phyloP scores from a whole-genome alignment of 2,113 vertebrate genomes.

The Prochilodus magdalenae region DNA sequence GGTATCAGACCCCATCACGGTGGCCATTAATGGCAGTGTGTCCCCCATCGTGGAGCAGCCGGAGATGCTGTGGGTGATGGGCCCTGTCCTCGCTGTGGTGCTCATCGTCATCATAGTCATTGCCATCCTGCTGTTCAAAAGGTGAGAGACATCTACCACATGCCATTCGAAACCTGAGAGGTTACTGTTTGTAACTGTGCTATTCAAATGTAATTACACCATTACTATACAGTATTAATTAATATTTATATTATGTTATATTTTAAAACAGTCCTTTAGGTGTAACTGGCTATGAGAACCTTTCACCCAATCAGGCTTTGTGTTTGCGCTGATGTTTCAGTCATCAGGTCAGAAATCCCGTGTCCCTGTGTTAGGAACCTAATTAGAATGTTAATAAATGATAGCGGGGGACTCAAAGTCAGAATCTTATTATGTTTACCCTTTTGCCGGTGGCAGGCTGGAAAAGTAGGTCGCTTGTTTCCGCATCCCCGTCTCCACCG shows the following conservation, averaged over 20 bases:
- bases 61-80: slow-evolving; percentile 98
- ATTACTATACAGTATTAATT: too few species aligned
- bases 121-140: slow-evolving; percentile 96
- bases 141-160: slow-evolving; percentile 75
- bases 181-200: too few species aligned
- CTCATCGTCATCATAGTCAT: slow-evolving; percentile 98
- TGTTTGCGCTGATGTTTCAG: not conserved
- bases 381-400: slow-evolving; percentile 16
- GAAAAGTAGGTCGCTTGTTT: slow-evolving; percentile 38
- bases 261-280: too few species aligned
- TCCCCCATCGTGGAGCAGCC: slow-evolving; percentile 86
- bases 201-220: too few species aligned
- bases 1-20: slow-evolving; percentile 89
- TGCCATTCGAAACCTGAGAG: too few species aligned
- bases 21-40: slow-evolving; percentile 67
- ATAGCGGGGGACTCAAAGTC: not conserved
- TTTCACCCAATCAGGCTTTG: not conserved
- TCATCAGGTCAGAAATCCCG: not conserved
- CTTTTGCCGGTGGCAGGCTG: not conserved
- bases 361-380: not conserved
- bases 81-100: slow-evolving; percentile 93
- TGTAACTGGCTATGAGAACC: too few species aligned
- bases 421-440: slow-evolving; percentile 16
- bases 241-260: too few species aligned
- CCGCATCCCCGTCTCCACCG: not conserved